phyloP scores from a whole-genome alignment of 2,888 invertebrate genomes.

The Myathropa florea region DNA sequence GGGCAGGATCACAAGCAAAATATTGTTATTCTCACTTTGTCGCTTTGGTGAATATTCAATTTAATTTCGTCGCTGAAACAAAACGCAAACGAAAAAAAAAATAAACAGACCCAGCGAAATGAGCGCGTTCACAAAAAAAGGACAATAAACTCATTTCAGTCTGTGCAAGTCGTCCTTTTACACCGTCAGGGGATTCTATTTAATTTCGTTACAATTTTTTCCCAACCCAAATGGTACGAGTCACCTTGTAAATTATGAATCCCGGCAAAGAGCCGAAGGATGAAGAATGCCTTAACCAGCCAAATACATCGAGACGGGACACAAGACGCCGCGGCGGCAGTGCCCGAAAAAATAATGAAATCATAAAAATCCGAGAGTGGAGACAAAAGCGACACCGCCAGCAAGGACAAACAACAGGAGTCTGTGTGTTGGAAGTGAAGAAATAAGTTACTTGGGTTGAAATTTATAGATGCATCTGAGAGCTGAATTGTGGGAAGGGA shows the following conservation, averaged over 20 bases:
- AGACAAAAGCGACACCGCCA: constrained; percentile 45
- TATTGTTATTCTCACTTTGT: constrained; percentile 14
- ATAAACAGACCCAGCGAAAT: constrained; percentile 9
- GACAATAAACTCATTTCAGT: constrained; percentile 45
- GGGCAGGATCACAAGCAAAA: not conserved
- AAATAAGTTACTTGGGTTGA: constrained; percentile 19
- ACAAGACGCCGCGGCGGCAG: constrained; percentile 15
- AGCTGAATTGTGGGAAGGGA: constrained; percentile 1
- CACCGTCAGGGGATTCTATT: constrained; percentile 57
- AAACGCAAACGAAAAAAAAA: not conserved
- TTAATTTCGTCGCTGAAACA: constrained; percentile 32
- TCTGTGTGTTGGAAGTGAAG: constrained; percentile 35
- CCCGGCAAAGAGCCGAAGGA: constrained; percentile 35
- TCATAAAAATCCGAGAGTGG: constrained; percentile 62
- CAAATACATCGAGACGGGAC: not conserved
- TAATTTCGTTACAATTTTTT: constrained; percentile 60
- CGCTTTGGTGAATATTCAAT: constrained; percentile 48
- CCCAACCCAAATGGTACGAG: constrained; percentile 41
- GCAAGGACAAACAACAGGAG: constrained; percentile 49
- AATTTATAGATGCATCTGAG: constrained; percentile 56
- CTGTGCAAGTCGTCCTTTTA: constrained; percentile 8
- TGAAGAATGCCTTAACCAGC: constrained; percentile 32
- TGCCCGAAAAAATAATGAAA: constrained; percentile 59
- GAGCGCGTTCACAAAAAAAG: constrained; percentile 29
- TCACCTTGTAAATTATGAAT: constrained; percentile 66